Conservation (phyloP, 2,888 invertebrate genomes). For the Dolomedes plantarius region DNA sequence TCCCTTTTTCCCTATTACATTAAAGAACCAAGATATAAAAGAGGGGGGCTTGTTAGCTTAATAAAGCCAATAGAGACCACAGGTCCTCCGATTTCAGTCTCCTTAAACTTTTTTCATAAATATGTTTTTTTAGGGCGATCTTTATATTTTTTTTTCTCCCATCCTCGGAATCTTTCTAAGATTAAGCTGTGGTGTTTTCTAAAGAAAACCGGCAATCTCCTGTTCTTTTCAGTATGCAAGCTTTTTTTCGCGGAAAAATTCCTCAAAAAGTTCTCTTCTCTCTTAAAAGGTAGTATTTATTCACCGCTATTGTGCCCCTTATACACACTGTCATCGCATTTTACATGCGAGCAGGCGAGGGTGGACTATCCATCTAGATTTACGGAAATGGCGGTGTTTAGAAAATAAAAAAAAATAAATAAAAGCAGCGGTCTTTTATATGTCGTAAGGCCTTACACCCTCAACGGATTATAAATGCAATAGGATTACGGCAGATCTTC, state of each 20-base stretch:
- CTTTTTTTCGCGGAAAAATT: constrained; percentile 13
- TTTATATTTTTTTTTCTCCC: constrained; percentile 12
- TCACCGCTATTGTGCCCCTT: constrained; percentile 27
- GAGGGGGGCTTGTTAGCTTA: constrained; percentile 65
- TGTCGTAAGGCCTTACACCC: constrained; percentile 19
- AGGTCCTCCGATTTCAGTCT: constrained; percentile 55
- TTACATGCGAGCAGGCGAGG: constrained; percentile 30
- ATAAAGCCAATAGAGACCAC: constrained; percentile 70
- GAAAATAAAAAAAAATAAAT: too few species aligned
- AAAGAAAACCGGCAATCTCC: constrained; percentile 28
- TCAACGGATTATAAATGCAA: constrained; percentile 62
- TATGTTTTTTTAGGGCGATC: constrained; percentile 33
- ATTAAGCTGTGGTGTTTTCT: constrained; percentile 56
- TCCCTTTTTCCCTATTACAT: constrained; percentile 36
- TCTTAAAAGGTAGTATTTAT: constrained; percentile 45
- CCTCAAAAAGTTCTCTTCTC: constrained; percentile 5
- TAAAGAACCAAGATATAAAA: constrained; percentile 44
- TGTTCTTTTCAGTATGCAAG: constrained; percentile 28
- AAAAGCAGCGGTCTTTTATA: constrained; percentile 19
- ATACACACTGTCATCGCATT: background rate
- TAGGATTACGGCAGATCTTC: constrained; percentile 41
- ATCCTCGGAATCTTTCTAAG: constrained; percentile 30
- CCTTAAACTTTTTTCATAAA: constrained; percentile 40
- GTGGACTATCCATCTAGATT: constrained; percentile 59
- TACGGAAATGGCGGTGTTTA: constrained; percentile 27